Conservation (phyloP, 2,888 invertebrate genomes). For the Beris morrisii region DNA sequence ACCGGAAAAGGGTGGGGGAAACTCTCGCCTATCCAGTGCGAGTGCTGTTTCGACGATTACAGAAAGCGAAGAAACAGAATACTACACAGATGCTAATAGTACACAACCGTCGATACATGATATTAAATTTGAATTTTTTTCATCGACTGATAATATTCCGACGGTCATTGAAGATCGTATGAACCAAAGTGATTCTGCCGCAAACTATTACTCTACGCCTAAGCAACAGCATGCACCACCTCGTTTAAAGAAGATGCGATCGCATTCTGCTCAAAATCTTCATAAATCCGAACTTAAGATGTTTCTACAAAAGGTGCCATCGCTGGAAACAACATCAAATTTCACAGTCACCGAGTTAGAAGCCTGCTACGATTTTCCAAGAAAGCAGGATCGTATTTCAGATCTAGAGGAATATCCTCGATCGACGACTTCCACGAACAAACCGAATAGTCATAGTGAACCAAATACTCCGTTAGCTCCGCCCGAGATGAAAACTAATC, state of each 20-base stretch:
- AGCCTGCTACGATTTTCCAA: slow-evolving; percentile 44
- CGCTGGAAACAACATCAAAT: slow-evolving; percentile 47
- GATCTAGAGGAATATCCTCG: slow-evolving; percentile 41
- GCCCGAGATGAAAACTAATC: slow-evolving; percentile 40
- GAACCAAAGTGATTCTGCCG: slow-evolving; percentile 27
- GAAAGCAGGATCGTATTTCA: slow-evolving; percentile 39
- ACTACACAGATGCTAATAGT: slow-evolving; percentile 51
- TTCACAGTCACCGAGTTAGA: slow-evolving; percentile 44
- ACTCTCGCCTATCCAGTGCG: background rate
- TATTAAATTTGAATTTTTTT: slow-evolving; percentile 40
- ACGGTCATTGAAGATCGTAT: slow-evolving; percentile 9
- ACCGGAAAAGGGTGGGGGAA: slow-evolving; percentile 40
- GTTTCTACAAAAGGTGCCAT: slow-evolving; percentile 51
- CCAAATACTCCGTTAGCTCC: slow-evolving; percentile 48
- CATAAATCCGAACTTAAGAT: slow-evolving; percentile 52
- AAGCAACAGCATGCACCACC: slow-evolving; percentile 32
- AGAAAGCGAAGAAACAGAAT: slow-evolving; percentile 51
- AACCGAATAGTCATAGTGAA: slow-evolving; percentile 45
- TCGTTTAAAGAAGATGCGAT: slow-evolving; percentile 46
- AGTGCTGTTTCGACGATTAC: slow-evolving; percentile 39
- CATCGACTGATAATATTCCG: slow-evolving; percentile 26
- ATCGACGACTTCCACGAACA: slow-evolving; percentile 8
- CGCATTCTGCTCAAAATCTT: slow-evolving; percentile 52
- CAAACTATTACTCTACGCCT: slow-evolving; percentile 43
- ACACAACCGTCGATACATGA: slow-evolving; percentile 43